phyloP scores from a whole-genome alignment of 92 coral and sea anemone genomes.

The Diadumene lineata region DNA sequence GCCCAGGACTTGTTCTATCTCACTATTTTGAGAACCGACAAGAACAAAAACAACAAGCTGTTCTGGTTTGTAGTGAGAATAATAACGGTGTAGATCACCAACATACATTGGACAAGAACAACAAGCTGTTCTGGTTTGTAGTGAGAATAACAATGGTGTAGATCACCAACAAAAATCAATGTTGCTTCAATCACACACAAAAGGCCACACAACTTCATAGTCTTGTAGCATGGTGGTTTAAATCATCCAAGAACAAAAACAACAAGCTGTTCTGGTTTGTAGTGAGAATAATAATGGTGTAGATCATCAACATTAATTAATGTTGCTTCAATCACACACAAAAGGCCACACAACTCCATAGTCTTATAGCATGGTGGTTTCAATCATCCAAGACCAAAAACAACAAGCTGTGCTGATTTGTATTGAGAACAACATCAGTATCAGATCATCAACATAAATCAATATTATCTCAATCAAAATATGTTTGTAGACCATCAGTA shows the following conservation, averaged over 20 bases:
- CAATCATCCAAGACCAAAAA: slow-evolving; percentile 24
- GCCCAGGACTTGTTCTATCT: slow-evolving; percentile 68
- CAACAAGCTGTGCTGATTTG: slow-evolving; percentile 60
- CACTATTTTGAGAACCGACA: slow-evolving; percentile 62
- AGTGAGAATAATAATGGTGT: slow-evolving; percentile 17
- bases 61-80: slow-evolving; percentile 61
- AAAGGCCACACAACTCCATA: too few species aligned
- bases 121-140: slow-evolving; percentile 64
- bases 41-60: slow-evolving; percentile 32
- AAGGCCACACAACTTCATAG: too few species aligned
- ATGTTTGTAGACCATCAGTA: too few species aligned
- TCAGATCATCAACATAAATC: too few species aligned
- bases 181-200: too few species aligned
- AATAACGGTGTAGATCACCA: neutral
- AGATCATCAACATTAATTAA: too few species aligned
- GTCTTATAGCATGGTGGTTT: too few species aligned
- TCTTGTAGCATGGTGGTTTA: too few species aligned
- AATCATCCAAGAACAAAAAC: slow-evolving; percentile 23
- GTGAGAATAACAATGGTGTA: slow-evolving; percentile 11
- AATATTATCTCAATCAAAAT: too few species aligned
- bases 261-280: slow-evolving; percentile 62
- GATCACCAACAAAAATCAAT: too few species aligned
- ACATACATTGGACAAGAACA: slow-evolving; percentile 7
- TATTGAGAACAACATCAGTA: slow-evolving; percentile 14
- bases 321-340: too few species aligned